These are phyloP conservation scores for Macheiramphus alcinus DNA, from an alignment of 2,113 vertebrate genomes.

Conservation along the genomic window DNA sequence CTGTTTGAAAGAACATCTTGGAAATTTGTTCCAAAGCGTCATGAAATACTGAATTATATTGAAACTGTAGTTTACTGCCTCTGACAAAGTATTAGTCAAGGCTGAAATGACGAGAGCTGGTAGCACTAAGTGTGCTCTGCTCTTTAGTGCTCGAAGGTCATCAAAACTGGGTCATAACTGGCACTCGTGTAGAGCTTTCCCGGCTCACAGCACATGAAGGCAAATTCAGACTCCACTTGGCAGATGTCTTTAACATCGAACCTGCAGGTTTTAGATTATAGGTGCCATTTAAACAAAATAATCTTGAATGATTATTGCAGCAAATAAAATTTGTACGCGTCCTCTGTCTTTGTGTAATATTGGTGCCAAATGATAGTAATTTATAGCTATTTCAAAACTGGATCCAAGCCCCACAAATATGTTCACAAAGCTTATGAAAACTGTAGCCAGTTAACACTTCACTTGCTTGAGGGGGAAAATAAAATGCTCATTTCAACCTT, in stretches of 20 bases:
- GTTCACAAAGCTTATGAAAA: background rate
- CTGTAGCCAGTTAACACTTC: background rate
- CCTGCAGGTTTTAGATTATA: background rate
- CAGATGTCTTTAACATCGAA: background rate
- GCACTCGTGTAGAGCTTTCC: background rate
- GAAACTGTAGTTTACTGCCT: background rate
- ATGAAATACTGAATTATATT: background rate
- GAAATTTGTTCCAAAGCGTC: background rate
- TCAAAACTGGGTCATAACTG: background rate
- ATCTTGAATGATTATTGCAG: background rate
- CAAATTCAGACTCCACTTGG: background rate
- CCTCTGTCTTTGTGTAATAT: background rate
- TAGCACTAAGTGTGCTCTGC: background rate
- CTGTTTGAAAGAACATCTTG: background rate
- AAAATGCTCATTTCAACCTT: background rate
- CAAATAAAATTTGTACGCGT: background rate
- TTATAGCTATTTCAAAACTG: background rate
- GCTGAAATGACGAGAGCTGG: background rate
- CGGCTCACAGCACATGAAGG: background rate
- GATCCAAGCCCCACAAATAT: background rate
- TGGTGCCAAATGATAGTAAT: background rate
- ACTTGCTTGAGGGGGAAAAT: background rate
- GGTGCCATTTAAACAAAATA: background rate
- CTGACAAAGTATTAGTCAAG: conserved; percentile 6
- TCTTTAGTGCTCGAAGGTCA: background rate